A percentile compares a stretch with the other conserved stretches of the same genome.
These are phyloP conservation scores for Coenonympha glycerion DNA, from an alignment of 2,888 invertebrate species.

Conservation along the genomic window DNA sequence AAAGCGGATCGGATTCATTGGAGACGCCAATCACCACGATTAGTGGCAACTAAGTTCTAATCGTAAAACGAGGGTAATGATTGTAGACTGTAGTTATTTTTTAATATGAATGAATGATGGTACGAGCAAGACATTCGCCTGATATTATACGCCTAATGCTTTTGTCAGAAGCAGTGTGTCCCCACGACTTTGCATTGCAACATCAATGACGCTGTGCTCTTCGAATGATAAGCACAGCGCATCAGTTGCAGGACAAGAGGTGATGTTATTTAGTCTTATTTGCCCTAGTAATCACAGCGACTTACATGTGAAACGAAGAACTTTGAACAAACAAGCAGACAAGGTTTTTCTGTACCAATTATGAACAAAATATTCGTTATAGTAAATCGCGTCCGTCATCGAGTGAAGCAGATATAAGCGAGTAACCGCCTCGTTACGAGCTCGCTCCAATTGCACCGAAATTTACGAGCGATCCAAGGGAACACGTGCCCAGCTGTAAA, in stretches of 20 bases:
- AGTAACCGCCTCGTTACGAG: neutral
- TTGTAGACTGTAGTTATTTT: no score
- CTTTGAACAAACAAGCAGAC: neutral
- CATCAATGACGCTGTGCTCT: no score
- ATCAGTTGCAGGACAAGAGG: no score
- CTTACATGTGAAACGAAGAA: no score
- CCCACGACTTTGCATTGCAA: no score
- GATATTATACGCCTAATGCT: no score
- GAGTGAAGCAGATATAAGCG: neutral
- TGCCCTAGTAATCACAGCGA: no score
- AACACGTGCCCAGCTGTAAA: neutral
- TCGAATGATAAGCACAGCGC: no score
- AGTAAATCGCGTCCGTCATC: neutral
- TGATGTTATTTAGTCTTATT: no score
- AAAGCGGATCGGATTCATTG: constrained; percentile 1
- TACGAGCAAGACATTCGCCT: no score
- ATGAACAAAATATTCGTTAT: neutral
- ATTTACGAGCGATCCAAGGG: neutral
- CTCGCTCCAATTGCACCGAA: neutral
- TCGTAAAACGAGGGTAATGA: neutral
- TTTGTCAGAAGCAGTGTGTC: no score
- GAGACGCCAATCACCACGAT: neutral
- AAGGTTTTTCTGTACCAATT: neutral
- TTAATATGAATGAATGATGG: no score
- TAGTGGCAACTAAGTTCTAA: neutral